Evolutionary conservation across 2,113 vertebrate genomes (phyloP), one percentile per base, ranked within the genome.

Genomic region (Gopherus flavomarginatus): DNA sequence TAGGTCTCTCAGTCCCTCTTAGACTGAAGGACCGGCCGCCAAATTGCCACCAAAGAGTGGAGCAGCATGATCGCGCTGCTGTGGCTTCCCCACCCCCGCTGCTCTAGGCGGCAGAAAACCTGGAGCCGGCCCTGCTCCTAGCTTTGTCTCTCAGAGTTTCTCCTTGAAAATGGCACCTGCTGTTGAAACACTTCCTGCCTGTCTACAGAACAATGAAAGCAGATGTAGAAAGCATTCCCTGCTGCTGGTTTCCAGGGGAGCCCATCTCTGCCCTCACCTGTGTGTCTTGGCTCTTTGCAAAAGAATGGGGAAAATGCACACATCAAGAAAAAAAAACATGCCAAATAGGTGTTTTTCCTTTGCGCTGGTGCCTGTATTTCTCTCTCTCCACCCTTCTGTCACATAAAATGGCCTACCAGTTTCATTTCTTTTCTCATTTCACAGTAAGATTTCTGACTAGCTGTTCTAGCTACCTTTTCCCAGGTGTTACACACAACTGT

Each of bases 191-290:
- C 31, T 35, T 17, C 38, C 57, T 83, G 69, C 52, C 83, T 53
- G 19, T 86, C 72, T 38, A 31, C 24, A 57, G 38, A 88, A 57
- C 56, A n/a, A 47, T 65, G 78, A 24, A 52, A 90, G 35, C 42
- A 90, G 35, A 83, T 22, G 35, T 44, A 81, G 80, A 72, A 88
- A 62, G 24, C 22, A 38, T 44, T 65, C 1, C 13, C 3, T 5
- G 0, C 5, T 6, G 6, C 17, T 11, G 29, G 5, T 59, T 59
- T 27, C 50, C 81, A 91, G 78, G 6, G 11, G 57, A 89, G 50
- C 1, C 50, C 22, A 0, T 1, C 1, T 5, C 47, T 42, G 78
- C 27, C 29, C 29, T 50, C 47, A 29, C 38, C 17, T 47, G 42
- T 1, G 27, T 11, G 38, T 26, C 72, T 29, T 1, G 85, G 50